Evolutionary conservation across 2,888 invertebrate species (phyloP), one percentile per base, ranked within the genome.

Genomic region (Acleris emargana): DNA sequence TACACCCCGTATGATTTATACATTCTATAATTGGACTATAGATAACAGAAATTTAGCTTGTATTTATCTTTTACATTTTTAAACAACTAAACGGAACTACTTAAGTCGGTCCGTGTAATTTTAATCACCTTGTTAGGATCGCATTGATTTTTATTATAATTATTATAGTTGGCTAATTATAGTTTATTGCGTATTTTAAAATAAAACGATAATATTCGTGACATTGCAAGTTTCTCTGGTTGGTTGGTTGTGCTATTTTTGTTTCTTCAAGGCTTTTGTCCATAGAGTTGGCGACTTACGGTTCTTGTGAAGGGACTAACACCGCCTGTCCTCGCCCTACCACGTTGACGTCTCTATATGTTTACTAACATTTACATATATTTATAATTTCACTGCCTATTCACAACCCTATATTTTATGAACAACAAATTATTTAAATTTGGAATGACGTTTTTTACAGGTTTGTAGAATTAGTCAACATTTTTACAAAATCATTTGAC

Each of bases 221-320:
- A 88, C 76, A 79, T 86, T 87, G 86, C 83, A 88, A 85, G 86
- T 89, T 89, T 91, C 82, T 86, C 78, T 90, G 89, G 89, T 88
- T 87, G 88, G 89, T 76, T 81, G 84, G 78, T 88, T 89, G 92
- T 91, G 91, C 91, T 89, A 88, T 90, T 81, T 73, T 77, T 78
- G 81, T 78, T 78, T 62, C 67, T 72, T 72, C 50, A 43, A 66
- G 66, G 61, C 66, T 66, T 66, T 18, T 64, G 64, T 60, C 64
- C 59, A 64, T 58, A 64, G 38, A 38, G 54, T 54, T 60, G 68
- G 45, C 45, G 38, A 13, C 17, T 16, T 45, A 45, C 17, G 45
- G 68, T 75, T 75, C 72, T 80, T 85, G 88, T 88, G 88, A 88
- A 88, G 87, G 83, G 79, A 81, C 72, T 80, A 68, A 71, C 81